Evolutionary conservation across 2,113 vertebrate species (phyloP), one percentile per base, ranked within the genome.

Genomic region (Cariama cristata): DNA sequence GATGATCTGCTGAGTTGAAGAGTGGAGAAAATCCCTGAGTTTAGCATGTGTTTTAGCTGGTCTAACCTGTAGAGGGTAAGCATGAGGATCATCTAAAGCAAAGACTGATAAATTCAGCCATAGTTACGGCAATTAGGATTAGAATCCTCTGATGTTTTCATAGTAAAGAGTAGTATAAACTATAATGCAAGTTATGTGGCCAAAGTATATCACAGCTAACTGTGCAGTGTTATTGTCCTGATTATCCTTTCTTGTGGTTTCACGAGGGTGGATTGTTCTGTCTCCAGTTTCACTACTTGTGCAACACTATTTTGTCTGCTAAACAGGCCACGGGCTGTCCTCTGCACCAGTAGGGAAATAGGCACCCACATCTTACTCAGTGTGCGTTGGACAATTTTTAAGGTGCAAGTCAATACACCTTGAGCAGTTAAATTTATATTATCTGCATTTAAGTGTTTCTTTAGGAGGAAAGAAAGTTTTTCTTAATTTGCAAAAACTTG

Each of bases 321-420:
- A 7, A 26, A 3, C 3, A 23, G 38, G 12, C 55, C 17, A 14
- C 0, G 1, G 49, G 33, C 45, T 81, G 5, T 58, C 12, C 24
- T 53, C 16, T 60, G 19, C 9, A 14, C 16, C 16, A 35, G 50
- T 6, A 30, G 3, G 47, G 35, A 40, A 33, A 62, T 1, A 59
- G 33, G 18, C 9, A 5, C 6, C 15, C 9, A 1, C 6, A 8
- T 49, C 47, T 74, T 74, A 24, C 21, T 56, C 40, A 19, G 4
- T 38, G 8, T 49, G 8, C 9, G 10, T 20, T 33, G 12, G 40
- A 66, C 27, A 38, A 4, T 26, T 40, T 82, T 69, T 40, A 45
- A 68, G 9, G 6, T 87, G 21, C 38, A 66, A 71, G 17, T 49
- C 20, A 47, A 4, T 35, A 8, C 15, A 49, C 7, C 47, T 32